Conservation (phyloP, 2,113 vertebrate species). For the Salvelinus fontinalis region DNA sequence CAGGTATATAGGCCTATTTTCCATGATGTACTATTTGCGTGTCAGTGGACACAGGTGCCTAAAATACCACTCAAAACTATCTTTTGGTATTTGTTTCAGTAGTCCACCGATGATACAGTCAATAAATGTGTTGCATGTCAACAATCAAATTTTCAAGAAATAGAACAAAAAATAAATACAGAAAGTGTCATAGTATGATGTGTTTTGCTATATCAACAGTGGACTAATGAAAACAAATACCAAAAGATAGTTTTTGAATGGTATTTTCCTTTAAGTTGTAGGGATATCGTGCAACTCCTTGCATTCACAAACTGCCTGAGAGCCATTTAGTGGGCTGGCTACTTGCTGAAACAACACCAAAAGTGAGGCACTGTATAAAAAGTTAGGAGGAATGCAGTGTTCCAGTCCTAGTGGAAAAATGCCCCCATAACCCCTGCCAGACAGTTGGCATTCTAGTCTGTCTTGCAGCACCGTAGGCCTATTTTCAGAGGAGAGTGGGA, state of each 20-base stretch:
- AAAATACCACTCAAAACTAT: too few species aligned
- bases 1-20: background rate
- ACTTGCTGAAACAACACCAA: slow-evolving; percentile 28
- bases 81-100: too few species aligned
- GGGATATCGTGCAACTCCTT: background rate
- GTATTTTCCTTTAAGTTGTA: background rate
- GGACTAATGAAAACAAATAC: too few species aligned
- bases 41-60: slow-evolving; percentile 29
- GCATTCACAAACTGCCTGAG: slow-evolving; percentile 19
- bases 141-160: too few species aligned
- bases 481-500: slow-evolving; percentile 42
- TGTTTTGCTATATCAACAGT: too few species aligned
- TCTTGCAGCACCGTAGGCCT: slow-evolving; percentile 1
- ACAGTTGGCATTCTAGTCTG: slow-evolving; percentile 27
- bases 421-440: slow-evolving; percentile 28
- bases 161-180: too few species aligned
- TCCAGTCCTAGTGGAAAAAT: slow-evolving; percentile 30
- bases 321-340: slow-evolving; percentile 16
- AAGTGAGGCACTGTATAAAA: slow-evolving; percentile 38
- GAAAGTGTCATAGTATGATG: too few species aligned
- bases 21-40: background rate
- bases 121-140: too few species aligned
- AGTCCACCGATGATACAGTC: too few species aligned
- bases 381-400: slow-evolving; percentile 41
- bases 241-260: too few species aligned